A percentile compares a stretch with the other conserved stretches of the same genome.
phyloP scores from a whole-genome alignment of 2,797 vertebrate species.

The Crocodylus rhombifer region DNA sequence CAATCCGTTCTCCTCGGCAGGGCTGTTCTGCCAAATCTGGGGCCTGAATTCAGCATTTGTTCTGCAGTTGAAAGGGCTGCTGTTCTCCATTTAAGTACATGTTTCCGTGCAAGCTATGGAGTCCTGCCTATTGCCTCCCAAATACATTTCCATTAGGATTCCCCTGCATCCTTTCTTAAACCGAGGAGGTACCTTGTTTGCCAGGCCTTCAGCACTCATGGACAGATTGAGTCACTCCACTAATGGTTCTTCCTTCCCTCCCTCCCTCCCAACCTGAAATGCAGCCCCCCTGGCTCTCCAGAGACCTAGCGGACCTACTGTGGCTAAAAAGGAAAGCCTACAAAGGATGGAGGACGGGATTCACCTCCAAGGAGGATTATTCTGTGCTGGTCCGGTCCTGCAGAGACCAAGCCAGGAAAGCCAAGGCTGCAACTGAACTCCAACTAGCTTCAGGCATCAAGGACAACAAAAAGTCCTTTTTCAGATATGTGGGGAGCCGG shows the following conservation, averaged over 20 bases:
- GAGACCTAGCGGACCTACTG: too few relatives aligned
- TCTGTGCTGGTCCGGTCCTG: too few relatives aligned
- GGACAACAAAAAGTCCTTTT: too few relatives aligned
- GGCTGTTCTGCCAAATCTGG: constrained; percentile 23
- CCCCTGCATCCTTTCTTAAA: background rate
- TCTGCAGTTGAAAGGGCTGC: constrained; percentile 46
- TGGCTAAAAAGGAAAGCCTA: too few relatives aligned
- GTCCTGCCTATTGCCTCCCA: background rate
- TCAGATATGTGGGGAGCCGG: too few relatives aligned
- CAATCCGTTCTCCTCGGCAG: background rate
- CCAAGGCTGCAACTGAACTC: too few relatives aligned
- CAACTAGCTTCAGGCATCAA: too few relatives aligned
- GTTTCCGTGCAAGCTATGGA: constrained; percentile 34
- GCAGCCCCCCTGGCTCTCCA: background rate
- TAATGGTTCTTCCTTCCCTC: constrained; percentile 61
- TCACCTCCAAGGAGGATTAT: too few relatives aligned
- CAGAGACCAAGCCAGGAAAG: too few relatives aligned
- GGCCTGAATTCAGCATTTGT: constrained; percentile 66
- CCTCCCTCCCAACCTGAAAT: constrained; percentile 1
- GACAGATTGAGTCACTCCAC: constrained; percentile 14
- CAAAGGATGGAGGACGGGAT: too few relatives aligned
- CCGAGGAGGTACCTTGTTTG: constrained; percentile 57
- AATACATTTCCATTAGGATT: background rate
- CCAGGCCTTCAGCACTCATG: constrained; percentile 28
- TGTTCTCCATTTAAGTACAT: constrained; percentile 9